phyloP scores from a whole-genome alignment of 2,888 invertebrate species.

The Netelia melanura region DNA sequence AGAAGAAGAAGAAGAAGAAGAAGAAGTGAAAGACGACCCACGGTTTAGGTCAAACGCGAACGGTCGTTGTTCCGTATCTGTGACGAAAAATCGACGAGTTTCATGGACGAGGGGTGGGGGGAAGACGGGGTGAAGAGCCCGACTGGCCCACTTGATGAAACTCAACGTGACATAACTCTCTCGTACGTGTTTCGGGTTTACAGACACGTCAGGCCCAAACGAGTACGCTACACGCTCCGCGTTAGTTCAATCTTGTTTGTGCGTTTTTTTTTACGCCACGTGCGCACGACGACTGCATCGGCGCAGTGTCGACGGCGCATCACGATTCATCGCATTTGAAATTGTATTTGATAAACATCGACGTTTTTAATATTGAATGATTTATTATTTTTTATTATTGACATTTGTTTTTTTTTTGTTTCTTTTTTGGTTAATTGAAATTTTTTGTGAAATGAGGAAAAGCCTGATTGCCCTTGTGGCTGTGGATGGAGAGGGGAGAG shows the following conservation, averaged over 20 bases:
- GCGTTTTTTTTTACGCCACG: background rate
- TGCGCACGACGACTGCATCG: background rate
- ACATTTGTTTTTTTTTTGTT: too few relatives aligned
- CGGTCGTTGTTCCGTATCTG: background rate
- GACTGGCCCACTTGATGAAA: slow-evolving; percentile 74
- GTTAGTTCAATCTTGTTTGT: background rate
- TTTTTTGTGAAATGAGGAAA: too few relatives aligned
- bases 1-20: slow-evolving; percentile 13
- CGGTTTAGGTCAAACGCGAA: background rate
- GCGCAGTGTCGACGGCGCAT: background rate
- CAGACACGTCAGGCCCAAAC: background rate
- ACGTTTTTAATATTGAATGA: too few relatives aligned
- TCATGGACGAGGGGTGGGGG: background rate
- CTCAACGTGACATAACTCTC: slow-evolving; percentile 74
- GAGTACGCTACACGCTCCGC: too few relatives aligned
- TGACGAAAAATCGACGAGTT: background rate
- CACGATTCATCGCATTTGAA: background rate
- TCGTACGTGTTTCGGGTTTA: slow-evolving; percentile 7
- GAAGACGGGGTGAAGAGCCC: slow-evolving; percentile 23
- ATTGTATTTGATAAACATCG: background rate
- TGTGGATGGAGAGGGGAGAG: too few relatives aligned
- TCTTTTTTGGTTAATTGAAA: too few relatives aligned
- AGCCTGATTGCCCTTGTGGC: too few relatives aligned
- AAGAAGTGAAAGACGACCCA: background rate
- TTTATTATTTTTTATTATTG: too few relatives aligned